Percentiles rank a stretch among this genome's conserved stretches.
Conservation (phyloP, 2,113 vertebrate species). For the Poeciliopsis occidentalis region DNA sequence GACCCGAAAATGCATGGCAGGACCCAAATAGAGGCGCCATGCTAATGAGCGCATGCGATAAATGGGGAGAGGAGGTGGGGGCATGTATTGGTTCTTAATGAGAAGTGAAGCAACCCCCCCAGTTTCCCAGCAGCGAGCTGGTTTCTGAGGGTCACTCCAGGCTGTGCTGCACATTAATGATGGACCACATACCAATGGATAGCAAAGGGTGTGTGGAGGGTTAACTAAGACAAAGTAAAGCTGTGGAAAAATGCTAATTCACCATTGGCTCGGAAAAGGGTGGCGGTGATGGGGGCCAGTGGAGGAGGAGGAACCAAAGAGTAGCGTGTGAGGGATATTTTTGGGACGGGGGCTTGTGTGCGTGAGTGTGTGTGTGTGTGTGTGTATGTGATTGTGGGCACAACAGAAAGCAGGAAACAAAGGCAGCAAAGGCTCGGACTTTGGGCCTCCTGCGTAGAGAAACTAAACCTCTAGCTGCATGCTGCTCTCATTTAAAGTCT, state of each 20-base stretch:
- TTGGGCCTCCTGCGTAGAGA: slow-evolving; percentile 41
- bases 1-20: slow-evolving; percentile 69
- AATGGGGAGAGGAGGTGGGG: slow-evolving; percentile 26
- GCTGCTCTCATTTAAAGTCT: slow-evolving; percentile 62
- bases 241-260: slow-evolving; percentile 77
- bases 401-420: slow-evolving; percentile 53
- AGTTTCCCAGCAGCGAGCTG: slow-evolving; percentile 61
- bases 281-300: slow-evolving; percentile 1
- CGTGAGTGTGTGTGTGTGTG: slow-evolving; percentile 30
- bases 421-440: slow-evolving; percentile 26
- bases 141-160: slow-evolving; percentile 63
- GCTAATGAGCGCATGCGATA: slow-evolving; percentile 79
- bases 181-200: slow-evolving; percentile 72
- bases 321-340: slow-evolving; percentile 71
- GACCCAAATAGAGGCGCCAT: slow-evolving; percentile 63
- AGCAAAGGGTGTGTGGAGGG: slow-evolving; percentile 41
- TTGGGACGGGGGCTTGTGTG: slow-evolving; percentile 51
- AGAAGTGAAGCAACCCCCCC: slow-evolving; percentile 50
- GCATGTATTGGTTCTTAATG: slow-evolving; percentile 61
- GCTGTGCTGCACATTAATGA: slow-evolving; percentile 76
- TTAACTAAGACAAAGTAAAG: slow-evolving; percentile 72
- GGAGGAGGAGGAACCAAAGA: slow-evolving; percentile 52
- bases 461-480: slow-evolving; percentile 57
- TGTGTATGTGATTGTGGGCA: slow-evolving; percentile 34
- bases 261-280: slow-evolving; percentile 44